Base-by-base conservation (phyloP, 2,797 vertebrate species). In the Glyptemys insculpta region DNA sequence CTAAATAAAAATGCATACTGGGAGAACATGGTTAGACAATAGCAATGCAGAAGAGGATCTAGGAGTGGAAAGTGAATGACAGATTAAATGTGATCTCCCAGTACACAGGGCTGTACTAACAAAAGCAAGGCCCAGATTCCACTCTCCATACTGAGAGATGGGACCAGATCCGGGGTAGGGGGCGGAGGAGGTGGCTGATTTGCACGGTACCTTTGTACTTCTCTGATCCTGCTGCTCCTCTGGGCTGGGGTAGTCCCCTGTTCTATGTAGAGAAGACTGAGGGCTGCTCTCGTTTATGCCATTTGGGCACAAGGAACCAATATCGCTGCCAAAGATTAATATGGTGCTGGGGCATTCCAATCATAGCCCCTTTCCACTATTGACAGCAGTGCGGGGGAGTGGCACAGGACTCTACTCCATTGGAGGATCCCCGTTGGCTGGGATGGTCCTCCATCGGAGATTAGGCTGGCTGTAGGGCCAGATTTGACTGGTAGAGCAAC, bases 161-260 rank as follows among this genome's bases (percentile, higher is more conserved):
- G 78, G 25, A 74, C 88, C 23, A 29, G 29, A 31, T 47, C 41
- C 5, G 10, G 27, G 16, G 37, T 41, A 44, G 84, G 91, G 50
- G 31, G 15, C 15, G 1, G 50, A 50, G 15, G 5, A 50, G 15
- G 15, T 72, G 0, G 0, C 27, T 57, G 56, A 53, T 18, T 53
- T 86, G 72, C 34, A 74, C 19, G 34, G 4, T 9, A 62, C 14
- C 85, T 31, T 6, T 41, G 68, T 23, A 25, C 37, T 72, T n/a
- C 19, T 23, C 37, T 21, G 68, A 72, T 72, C 10, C 68, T 72
- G 68, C 21, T 72, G 68, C 68, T 25, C 19, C 37, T 72, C n/a
- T 37, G 18, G 19, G 37, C 47, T 72, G 29, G 85, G 81, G 49
- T 83, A 59, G 52, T 62, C 41, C 90, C 41, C 81, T 92, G 56